Evolutionary conservation across 2,113 vertebrate species (phyloP), one percentile per base, ranked within the genome.

Genomic region (Engystomops pustulosus): DNA sequence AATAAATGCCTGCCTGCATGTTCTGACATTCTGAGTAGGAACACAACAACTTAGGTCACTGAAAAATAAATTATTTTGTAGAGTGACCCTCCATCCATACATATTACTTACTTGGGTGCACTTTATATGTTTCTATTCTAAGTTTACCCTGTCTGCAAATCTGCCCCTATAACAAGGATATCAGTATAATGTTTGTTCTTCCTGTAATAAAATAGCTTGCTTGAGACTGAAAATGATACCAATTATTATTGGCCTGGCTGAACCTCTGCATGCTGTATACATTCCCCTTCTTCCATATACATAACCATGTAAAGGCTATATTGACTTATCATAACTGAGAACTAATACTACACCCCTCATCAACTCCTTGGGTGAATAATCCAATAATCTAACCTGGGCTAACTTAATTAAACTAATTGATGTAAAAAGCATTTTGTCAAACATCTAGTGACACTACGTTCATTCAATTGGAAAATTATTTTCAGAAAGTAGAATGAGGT

Each of bases 391-490:
- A 72, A 72, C 70, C 70, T 72, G 70, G 44, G 34, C 30, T 77
- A 34, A 36, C 8, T 77, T 38, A 77, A 58, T 58, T 77, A 60
- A 60, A 9, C 60, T 36, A 25, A 58, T 78, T 41, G 45, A 74
- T 49, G 70, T 32, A 30, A 74, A 74, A 41, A 30, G 41, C 70
- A 47, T 74, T 74, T 74, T 25, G n/a, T 78, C 51, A 78, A 60
- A 60, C 27, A 60, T 38, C 32, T 78, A 76, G 45, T 76, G 72
- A 76, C 72, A 78, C 60, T 23, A 60, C 38, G 75, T 78, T 78
- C 51, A 41, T 60, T 78, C 20, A 78, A 60, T 25, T 41, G 53
- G 51, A 78, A 78, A 78, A 78, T 78, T 0, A 58, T 34, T 77
- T 36, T 58, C n/a, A 60, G 20, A 78, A 77, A 60, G 34, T 78